Base-by-base conservation (phyloP, 2,113 vertebrate species). In the Catagonus wagneri region DNA sequence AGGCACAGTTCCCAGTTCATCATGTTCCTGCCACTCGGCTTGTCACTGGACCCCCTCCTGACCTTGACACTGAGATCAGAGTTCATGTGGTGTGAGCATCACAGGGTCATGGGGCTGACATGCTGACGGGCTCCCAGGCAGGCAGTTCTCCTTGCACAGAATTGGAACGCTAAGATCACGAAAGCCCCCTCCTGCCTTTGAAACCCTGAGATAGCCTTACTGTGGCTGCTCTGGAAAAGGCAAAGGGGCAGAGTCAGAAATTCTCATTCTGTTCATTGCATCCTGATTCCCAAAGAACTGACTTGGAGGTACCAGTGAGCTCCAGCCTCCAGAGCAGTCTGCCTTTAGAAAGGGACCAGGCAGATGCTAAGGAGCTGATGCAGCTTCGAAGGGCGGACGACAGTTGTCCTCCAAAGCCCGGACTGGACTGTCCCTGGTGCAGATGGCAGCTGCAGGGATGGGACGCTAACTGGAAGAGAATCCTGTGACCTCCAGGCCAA, bases 401-500 rank as follows among this genome's bases (percentile, higher is more conserved):
- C n/a, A 52, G 69, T 65, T 84, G 72, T 83, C 86, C 71, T 80
- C 15, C 25, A 56, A 34, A 84, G 69, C 78, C 58, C 65, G 25
- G 61, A 36, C 84, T 17, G 50, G 96, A 90, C 63, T 17, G 75
- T 69, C 63, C 69, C 61, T 15, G 11, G 95, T 68, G 83, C 87
- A 83, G 71, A 74, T 17, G 58, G 2, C 2, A 4, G 87, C 95
- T 97, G 93, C 79, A 60, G 74, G 75, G 90, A 94, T 9, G 32
- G 89, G 74, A 90, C 92, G 52, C 29, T 74, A 96, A 89, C 71
- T 96, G 87, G 71, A 97, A 95, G 98, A 97, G 60, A 88, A 94
- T 78, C 39, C 61, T 94, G 78, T 65, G 84, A 94, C 84, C 80
- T 63, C 90, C 63, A 85, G 44, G 15, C 52, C 98, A 96, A 98